Base-by-base conservation (phyloP, 2,888 invertebrate species). In the Apantesis nais region DNA sequence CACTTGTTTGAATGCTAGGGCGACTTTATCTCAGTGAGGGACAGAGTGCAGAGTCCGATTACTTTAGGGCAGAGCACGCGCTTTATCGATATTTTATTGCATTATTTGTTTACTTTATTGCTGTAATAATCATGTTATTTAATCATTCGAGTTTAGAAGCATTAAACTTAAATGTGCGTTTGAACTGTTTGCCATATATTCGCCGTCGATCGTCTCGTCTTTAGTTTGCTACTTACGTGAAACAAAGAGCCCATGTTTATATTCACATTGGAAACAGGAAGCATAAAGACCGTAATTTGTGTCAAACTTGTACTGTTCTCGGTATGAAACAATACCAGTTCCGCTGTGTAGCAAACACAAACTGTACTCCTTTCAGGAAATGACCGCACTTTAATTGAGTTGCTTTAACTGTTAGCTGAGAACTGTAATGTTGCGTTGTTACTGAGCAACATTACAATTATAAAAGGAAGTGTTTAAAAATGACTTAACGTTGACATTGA, bases 1-100 rank as follows among this genome's bases (percentile, higher is more conserved):
- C 94, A 95, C 94, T 94, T 95, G 95, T 94, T 94, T 91, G 93
- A 93, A 93, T 93, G 93, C 89, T 93, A 91, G 94, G 95, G 94
- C 92, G 91, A 92, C 93, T 93, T 92, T 94, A 93, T 94, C 94
- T 93, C 92, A 86, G 91, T 84, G 90, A 93, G 94, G 94, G 93
- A 93, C 93, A 91, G 91, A 93, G 94, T 91, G 93, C 93, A 93
- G 94, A 93, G 94, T 94, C 93, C 94, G 92, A 94, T 94, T 93
- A 92, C 92, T 86, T 86, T 91, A 92, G 92, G 86, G 89, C 79
- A 79, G 88, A 83, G 83, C 77, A 75, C 79, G 76, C 73, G 78
- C 79, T 80, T 82, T 89, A 86, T 92, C 90, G 91, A 90, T 75
- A 86, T 74, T 76, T 74, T 75, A 39, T 58, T 63, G 64, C 66